Conservation (phyloP, 2,113 vertebrate genomes). For the Pavo muticus region DNA sequence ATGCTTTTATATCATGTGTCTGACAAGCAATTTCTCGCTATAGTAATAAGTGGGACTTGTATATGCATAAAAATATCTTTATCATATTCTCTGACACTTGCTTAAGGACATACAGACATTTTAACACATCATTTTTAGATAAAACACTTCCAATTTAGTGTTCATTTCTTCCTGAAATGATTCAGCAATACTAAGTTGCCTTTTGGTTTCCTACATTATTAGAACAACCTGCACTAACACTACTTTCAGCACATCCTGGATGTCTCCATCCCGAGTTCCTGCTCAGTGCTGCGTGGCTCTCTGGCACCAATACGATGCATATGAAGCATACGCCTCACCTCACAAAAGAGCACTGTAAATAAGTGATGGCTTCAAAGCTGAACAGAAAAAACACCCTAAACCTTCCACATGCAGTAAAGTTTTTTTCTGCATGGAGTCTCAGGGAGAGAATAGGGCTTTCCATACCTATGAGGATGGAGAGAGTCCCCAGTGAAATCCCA, state of each 20-base stretch:
- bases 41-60: not conserved
- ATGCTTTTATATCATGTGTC: not conserved
- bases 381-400: not conserved
- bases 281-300: not conserved
- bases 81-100: not conserved
- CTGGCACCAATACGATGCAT: rapidly evolving
- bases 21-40: conserved; percentile 8
- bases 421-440: not conserved
- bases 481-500: not conserved
- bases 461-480: not conserved
- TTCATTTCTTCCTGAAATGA: not conserved
- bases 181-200: not conserved
- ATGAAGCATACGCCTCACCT: not conserved
- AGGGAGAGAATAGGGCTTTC: not conserved
- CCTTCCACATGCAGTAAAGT: not conserved
- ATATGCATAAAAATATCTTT: not conserved
- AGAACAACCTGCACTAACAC: not conserved
- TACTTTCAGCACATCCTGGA: not conserved
- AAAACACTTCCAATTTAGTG: not conserved
- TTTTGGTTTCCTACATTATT: not conserved
- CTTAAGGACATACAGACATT: conserved; percentile 26
- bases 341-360: not conserved
- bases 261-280: not conserved
- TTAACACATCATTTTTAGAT: not conserved
- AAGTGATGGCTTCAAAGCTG: not conserved